These are phyloP conservation scores for Etheostoma nigrum DNA, from an alignment of 2,797 vertebrate species.

Conservation along the genomic window DNA sequence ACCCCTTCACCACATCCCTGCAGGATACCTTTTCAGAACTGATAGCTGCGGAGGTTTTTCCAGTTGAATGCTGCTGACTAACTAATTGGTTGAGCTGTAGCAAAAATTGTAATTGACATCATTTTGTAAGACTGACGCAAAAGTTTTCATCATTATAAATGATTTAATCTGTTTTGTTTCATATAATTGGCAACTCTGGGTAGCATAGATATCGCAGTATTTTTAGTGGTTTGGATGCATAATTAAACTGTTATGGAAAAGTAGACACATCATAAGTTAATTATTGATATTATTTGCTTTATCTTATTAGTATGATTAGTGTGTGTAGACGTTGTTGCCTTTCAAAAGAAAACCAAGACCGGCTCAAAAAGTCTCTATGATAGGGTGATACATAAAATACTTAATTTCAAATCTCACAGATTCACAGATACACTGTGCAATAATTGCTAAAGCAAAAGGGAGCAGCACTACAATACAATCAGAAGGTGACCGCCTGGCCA, in stretches of 20 bases:
- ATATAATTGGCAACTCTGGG: slow-evolving; percentile 47
- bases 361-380: slow-evolving; percentile 26
- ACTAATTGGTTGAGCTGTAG: slow-evolving; percentile 22
- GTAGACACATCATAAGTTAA: slow-evolving; percentile 48
- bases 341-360: slow-evolving; percentile 35
- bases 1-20: slow-evolving; percentile 53
- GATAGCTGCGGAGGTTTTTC: slow-evolving; percentile 30
- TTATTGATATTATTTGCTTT: slow-evolving; percentile 52
- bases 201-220: slow-evolving; percentile 29
- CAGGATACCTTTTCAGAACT: slow-evolving; percentile 36
- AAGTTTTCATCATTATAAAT: slow-evolving; percentile 41
- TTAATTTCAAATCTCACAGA: slow-evolving; percentile 40
- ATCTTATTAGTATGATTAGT: slow-evolving; percentile 56
- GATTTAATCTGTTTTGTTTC: slow-evolving; percentile 49
- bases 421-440: slow-evolving; percentile 28
- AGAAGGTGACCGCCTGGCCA: background rate
- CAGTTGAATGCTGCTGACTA: slow-evolving; percentile 18
- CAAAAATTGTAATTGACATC: slow-evolving; percentile 29
- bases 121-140: slow-evolving; percentile 35
- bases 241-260: slow-evolving; percentile 52
- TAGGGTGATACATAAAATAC: slow-evolving; percentile 28
- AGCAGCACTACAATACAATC: slow-evolving; percentile 19
- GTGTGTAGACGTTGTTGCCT: slow-evolving; percentile 30
- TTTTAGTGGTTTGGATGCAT: slow-evolving; percentile 38
- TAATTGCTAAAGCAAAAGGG: slow-evolving; percentile 6